Evolutionary conservation across 2,113 vertebrate species (phyloP).

Genomic region (Tenebrosternarchus preto): DNA sequence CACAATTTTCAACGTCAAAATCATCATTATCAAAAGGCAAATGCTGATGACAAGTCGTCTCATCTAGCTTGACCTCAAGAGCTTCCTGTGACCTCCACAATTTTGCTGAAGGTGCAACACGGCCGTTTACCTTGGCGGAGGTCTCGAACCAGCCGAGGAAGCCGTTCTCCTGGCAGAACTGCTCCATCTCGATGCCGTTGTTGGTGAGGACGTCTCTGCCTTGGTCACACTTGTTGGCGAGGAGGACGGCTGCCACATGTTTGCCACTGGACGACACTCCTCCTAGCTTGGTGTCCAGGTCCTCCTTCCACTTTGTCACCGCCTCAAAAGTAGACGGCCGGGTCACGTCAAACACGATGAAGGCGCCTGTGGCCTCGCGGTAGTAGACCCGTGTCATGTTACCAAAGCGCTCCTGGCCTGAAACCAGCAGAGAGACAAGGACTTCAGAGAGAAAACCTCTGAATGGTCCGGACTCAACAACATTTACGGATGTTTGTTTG

Average conservation of each 20-base stretch:
- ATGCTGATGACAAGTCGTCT: too few species aligned
- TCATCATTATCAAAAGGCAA: too few species aligned
- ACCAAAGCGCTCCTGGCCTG: constrained; percentile 81
- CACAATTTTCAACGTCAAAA: too few species aligned
- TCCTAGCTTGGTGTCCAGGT: constrained; percentile 78
- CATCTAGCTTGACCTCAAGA: too few species aligned
- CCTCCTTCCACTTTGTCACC: constrained; percentile 79
- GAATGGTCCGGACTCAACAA: neutral
- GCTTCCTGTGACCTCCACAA: too few species aligned
- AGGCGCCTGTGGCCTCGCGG: constrained; percentile 78
- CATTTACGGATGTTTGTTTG: too few species aligned
- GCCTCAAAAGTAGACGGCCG: constrained; percentile 77
- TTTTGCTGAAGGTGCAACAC: neutral
- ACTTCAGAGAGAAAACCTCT: neutral
- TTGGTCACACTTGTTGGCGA: constrained; percentile 81
- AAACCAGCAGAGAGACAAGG: too few species aligned
- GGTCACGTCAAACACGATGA: constrained; percentile 79
- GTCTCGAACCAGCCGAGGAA: constrained; percentile 80
- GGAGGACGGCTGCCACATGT: constrained; percentile 72
- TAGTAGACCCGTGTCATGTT: constrained; percentile 84
- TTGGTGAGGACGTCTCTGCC: constrained; percentile 66
- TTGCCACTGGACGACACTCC: constrained; percentile 71
- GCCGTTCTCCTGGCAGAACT: constrained; percentile 77
- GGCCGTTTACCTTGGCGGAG: constrained; percentile 74
- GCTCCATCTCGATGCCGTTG: constrained; percentile 72